Percentiles rank a stretch among this genome's conserved stretches.
Conservation (phyloP, 1,140 invertebrate genomes). For the Sycobia sp. region DNA sequence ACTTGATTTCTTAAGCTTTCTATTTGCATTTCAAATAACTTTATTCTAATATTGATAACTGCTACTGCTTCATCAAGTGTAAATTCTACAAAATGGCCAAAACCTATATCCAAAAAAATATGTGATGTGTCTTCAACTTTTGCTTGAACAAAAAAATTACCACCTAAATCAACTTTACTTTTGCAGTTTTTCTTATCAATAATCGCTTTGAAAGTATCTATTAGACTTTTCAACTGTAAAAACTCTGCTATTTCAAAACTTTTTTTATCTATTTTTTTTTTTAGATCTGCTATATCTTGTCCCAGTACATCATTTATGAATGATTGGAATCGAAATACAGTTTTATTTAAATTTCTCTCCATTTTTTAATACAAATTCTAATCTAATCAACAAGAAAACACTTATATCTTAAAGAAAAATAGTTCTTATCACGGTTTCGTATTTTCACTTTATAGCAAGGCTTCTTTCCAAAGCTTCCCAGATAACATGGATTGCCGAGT, state of each 20-base stretch:
- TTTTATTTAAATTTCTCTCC: conserved; percentile 48
- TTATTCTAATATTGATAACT: conserved; percentile 73
- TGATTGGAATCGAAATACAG: conserved; percentile 61
- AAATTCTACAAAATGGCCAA: conserved; percentile 78
- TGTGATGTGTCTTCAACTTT: conserved; percentile 70
- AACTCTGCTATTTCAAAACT: conserved; percentile 77
- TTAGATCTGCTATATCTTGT: conserved; percentile 67
- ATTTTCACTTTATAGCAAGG: no score
- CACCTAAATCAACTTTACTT: conserved; percentile 79
- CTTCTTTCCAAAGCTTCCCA: no score
- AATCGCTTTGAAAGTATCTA: conserved; percentile 56
- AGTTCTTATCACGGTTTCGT: no score
- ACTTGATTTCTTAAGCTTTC: conserved; percentile 69
- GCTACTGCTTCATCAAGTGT: conserved; percentile 71
- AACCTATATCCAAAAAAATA: conserved; percentile 76
- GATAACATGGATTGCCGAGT: no score
- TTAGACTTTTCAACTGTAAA: conserved; percentile 71
- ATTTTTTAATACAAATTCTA: conserved; percentile 36
- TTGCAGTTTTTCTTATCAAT: conserved; percentile 65
- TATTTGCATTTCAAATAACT: conserved; percentile 68
- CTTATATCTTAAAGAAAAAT: no score
- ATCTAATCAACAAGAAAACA: no score
- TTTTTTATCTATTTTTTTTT: conserved; percentile 66
- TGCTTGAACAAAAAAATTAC: conserved; percentile 77
- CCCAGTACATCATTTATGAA: conserved; percentile 73